Percentiles rank a stretch among this genome's conserved stretches.
phyloP scores from a whole-genome alignment of 1,140 invertebrate genomes.

The Holcopasites calliopsidis region DNA sequence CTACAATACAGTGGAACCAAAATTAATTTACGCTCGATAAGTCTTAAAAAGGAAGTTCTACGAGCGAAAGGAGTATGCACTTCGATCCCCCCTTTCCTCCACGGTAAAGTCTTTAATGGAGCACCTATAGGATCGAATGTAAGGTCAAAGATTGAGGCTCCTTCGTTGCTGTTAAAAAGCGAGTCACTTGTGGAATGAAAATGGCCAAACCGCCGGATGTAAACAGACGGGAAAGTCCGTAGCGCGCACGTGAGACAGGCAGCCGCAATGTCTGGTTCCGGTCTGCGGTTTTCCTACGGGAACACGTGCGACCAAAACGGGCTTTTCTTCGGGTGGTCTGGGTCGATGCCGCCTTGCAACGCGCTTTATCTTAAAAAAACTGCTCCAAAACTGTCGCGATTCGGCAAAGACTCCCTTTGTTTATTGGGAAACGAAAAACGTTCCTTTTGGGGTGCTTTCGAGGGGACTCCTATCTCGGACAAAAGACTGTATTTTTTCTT shows the following conservation, averaged over 20 bases:
- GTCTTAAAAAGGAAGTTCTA: background rate
- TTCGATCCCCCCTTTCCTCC: too few species aligned
- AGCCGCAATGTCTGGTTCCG: conserved; percentile 60
- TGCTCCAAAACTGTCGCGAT: conserved; percentile 38
- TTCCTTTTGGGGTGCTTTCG: background rate
- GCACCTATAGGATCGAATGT: too few species aligned
- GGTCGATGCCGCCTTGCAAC: background rate
- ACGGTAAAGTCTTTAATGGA: too few species aligned
- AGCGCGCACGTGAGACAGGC: conserved; percentile 23
- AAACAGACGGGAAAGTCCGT: conserved; percentile 43
- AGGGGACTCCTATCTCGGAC: too few species aligned
- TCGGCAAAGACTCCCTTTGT: background rate
- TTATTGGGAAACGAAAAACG: background rate
- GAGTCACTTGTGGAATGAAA: conserved; percentile 30
- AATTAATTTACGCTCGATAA: background rate
- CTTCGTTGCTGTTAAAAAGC: background rate
- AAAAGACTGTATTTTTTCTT: background rate
- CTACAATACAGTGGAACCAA: background rate
- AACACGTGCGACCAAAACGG: conserved; percentile 58
- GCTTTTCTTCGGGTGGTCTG: conserved; percentile 57
- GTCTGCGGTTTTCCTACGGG: conserved; percentile 62
- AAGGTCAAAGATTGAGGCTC: too few species aligned
- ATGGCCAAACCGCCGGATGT: conserved; percentile 29
- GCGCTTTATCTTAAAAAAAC: conserved; percentile 56
- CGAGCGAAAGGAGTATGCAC: background rate